phyloP scores from a whole-genome alignment of 2,888 invertebrate genomes.

The Agrypnus murinus region DNA sequence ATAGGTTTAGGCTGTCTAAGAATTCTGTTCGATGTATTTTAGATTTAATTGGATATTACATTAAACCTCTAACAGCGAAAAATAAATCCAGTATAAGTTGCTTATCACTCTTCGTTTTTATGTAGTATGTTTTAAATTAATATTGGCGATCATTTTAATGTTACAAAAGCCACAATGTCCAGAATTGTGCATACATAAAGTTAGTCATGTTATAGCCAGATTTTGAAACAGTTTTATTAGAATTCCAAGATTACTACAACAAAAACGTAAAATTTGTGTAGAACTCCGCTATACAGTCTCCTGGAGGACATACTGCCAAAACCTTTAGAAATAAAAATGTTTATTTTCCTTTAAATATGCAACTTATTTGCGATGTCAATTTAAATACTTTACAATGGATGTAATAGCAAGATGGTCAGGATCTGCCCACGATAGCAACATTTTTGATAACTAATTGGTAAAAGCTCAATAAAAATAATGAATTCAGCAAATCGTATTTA shows the following conservation, averaged over 20 bases:
- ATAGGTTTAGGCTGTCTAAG: constrained; percentile 12
- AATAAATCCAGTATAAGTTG: not conserved
- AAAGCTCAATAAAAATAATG: too few relatives aligned
- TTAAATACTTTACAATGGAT: too few relatives aligned
- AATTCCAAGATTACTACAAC: constrained; percentile 3
- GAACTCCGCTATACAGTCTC: too few relatives aligned
- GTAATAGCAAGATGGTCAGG: too few relatives aligned
- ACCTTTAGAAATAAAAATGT: not conserved
- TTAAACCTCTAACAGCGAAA: too few relatives aligned
- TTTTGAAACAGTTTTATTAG: not conserved
- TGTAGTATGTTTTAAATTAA: not conserved
- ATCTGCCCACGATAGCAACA: too few relatives aligned
- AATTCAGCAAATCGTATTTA: too few relatives aligned
- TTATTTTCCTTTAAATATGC: too few relatives aligned
- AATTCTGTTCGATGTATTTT: not conserved
- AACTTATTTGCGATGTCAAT: too few relatives aligned
- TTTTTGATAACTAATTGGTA: too few relatives aligned
- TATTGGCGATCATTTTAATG: not conserved
- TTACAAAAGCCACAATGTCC: not conserved
- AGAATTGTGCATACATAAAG: constrained; percentile 2
- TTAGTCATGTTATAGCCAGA: too few relatives aligned
- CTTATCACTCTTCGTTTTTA: constrained; percentile 8
- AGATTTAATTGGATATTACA: too few relatives aligned
- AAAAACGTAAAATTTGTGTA: constrained; percentile 3
- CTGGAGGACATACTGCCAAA: constrained; percentile 8